Conservation (phyloP, 2,888 invertebrate genomes). For the Ganaspis brasiliensis region DNA sequence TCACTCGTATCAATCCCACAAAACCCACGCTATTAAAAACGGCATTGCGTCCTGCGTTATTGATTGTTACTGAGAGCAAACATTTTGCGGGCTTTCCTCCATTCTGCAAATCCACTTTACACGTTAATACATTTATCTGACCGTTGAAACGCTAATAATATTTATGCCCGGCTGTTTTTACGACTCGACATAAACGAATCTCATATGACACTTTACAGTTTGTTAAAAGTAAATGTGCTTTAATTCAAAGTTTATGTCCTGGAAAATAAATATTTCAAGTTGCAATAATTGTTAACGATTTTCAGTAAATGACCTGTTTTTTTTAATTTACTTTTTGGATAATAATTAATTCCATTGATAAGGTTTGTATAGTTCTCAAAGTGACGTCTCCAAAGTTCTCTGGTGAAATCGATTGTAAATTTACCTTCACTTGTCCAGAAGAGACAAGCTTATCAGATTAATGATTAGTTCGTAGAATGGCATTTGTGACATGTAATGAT, state of each 20-base stretch:
- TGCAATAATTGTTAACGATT: too few relatives aligned
- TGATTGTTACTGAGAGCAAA: not conserved
- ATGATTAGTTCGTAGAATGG: conserved; percentile 6
- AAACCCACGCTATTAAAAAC: conserved; percentile 17
- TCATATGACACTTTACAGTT: not conserved
- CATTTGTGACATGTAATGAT: conserved; percentile 20
- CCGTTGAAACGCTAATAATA: not conserved
- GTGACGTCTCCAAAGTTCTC: not conserved
- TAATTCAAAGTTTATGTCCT: not conserved
- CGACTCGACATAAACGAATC: not conserved
- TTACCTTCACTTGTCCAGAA: not conserved
- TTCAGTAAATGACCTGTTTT: too few relatives aligned
- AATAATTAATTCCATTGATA: too few relatives aligned
- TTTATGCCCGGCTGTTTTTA: conserved; percentile 6
- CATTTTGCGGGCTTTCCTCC: not conserved
- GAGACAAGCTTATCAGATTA: conserved; percentile 22
- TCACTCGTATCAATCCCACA: conserved; percentile 29
- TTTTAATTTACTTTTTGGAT: too few relatives aligned
- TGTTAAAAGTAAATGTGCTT: not conserved
- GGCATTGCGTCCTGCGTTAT: not conserved
- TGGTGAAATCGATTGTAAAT: conserved; percentile 2
- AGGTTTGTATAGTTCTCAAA: not conserved
- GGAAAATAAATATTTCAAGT: not conserved
- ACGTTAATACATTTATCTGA: conserved; percentile 14
- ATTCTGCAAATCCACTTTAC: conserved; percentile 10